Evolutionary conservation across 2,797 vertebrate genomes (phyloP), one percentile per base, ranked within the genome.

Genomic region (Amniataba percoides): DNA sequence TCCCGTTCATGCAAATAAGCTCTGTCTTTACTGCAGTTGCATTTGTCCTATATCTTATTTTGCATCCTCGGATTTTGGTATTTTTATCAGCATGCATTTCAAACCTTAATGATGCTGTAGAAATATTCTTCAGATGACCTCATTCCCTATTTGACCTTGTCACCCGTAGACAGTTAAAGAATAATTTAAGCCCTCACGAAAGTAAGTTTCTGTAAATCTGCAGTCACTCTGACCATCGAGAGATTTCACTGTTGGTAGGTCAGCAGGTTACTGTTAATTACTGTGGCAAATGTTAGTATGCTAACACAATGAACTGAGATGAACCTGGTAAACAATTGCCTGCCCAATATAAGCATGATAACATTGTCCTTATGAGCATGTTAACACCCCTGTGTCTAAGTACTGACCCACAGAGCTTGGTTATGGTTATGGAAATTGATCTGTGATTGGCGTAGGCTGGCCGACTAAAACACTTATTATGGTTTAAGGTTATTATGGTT

Each of bases 1-100:
- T 82, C 63, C n/a, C 42, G 72, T 36, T 64, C 43, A 82, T 84
- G 78, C 57, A 82, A 77, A 83, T 82, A 8, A 74, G 46, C 40
- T 80, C 71, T 52, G 31, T 77, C 58, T 61, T 77, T 59, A 8
- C 68, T 76, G 72, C 70, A 56, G 49, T 14, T 61, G 36, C 40
- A 39, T 74, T 71, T 39, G 49, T 63, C n/a, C 39, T 43, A n/a
- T 64, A 62, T 75, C 51, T 64, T 49, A n/a, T 55, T 31, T 55
- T 72, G 21, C 31, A 25, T 51, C 19, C 39, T 79, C 31, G 48
- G 16, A 51, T 52, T 73, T 73, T 74, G 65, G 6, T 51, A 55
- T 63, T 46, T 11, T 10, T 11, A 53, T 40, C 11, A n/a, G 19
- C 18, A 14, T 48, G 11, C n/a, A 34, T 45, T 39, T 21, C 13